Evolutionary conservation across 2,113 vertebrate species (phyloP).

Genomic region (Gambusia holbrooki): DNA sequence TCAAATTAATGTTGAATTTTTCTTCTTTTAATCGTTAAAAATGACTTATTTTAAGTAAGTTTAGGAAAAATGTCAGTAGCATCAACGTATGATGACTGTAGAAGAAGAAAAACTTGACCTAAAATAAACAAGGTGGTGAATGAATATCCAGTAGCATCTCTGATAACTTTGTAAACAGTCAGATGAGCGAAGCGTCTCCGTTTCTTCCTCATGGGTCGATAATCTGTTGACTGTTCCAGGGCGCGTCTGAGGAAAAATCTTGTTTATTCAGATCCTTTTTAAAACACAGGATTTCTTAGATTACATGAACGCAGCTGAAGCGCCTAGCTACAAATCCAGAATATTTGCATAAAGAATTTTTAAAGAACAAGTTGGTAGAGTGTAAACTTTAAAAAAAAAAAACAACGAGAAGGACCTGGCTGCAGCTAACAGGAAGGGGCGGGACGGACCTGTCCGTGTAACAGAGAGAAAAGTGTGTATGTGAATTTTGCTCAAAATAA

Average conservation of each 20-base stretch:
- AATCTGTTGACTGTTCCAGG: slow-evolving; percentile 60
- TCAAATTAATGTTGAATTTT: background rate
- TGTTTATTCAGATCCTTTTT: slow-evolving; percentile 26
- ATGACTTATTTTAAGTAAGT: background rate
- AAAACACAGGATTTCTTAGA: slow-evolving; percentile 26
- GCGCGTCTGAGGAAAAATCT: slow-evolving; percentile 48
- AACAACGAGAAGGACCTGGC: too few relatives aligned
- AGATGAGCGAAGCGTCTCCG: slow-evolving; percentile 16
- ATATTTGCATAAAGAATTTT: background rate
- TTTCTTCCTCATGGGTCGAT: slow-evolving; percentile 50
- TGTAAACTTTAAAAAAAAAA: background rate
- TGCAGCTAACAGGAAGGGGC: too few relatives aligned
- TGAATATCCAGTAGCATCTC: slow-evolving; percentile 30
- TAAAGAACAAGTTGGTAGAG: background rate
- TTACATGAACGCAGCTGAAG: background rate
- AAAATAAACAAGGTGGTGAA: slow-evolving; percentile 50
- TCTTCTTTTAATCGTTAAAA: background rate
- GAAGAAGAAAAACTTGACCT: slow-evolving; percentile 21
- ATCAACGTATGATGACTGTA: background rate
- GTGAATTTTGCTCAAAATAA: too few relatives aligned
- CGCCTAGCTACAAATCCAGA: background rate
- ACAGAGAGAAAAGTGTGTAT: too few relatives aligned
- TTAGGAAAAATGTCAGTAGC: too few relatives aligned
- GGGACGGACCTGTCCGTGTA: too few relatives aligned
- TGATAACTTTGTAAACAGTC: slow-evolving; percentile 46